Conservation (phyloP, 2,113 vertebrate genomes). For the Lagopus leucura region DNA sequence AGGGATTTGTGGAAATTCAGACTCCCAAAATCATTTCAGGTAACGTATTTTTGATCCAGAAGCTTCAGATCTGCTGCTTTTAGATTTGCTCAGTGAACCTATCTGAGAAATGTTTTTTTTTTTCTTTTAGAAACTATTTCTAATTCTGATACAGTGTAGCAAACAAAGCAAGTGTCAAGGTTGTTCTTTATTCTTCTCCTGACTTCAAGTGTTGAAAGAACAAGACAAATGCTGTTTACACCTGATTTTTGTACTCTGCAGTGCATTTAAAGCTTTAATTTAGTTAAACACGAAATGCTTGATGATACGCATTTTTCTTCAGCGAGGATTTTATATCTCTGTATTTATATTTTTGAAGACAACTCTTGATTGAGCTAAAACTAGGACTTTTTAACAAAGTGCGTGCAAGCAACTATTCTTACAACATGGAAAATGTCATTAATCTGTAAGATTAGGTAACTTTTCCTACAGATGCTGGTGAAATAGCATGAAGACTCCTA, state of each 20-base stretch:
- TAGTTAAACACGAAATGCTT: neutral
- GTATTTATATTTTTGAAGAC: neutral
- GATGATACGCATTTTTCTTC: neutral
- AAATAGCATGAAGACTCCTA: neutral
- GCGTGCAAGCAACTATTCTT: neutral
- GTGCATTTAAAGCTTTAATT: neutral
- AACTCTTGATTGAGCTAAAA: neutral
- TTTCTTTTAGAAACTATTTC: neutral
- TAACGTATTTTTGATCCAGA: constrained; percentile 65
- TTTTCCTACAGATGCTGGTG: neutral
- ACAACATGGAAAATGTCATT: neutral
- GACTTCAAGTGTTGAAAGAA: neutral
- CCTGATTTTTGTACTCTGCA: neutral
- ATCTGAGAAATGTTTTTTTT: neutral
- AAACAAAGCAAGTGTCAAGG: neutral
- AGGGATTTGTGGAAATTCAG: constrained; percentile 97
- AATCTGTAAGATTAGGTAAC: neutral
- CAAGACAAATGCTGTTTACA: neutral
- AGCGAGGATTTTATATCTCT: neutral
- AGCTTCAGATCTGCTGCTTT: neutral
- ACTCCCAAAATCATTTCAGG: constrained; percentile 99
- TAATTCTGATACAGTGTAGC: neutral
- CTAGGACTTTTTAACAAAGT: neutral
- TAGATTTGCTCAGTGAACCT: neutral
- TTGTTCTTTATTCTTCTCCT: neutral